phyloP scores from a whole-genome alignment of 2,888 invertebrate genomes.

The Schizaphis graminum region DNA sequence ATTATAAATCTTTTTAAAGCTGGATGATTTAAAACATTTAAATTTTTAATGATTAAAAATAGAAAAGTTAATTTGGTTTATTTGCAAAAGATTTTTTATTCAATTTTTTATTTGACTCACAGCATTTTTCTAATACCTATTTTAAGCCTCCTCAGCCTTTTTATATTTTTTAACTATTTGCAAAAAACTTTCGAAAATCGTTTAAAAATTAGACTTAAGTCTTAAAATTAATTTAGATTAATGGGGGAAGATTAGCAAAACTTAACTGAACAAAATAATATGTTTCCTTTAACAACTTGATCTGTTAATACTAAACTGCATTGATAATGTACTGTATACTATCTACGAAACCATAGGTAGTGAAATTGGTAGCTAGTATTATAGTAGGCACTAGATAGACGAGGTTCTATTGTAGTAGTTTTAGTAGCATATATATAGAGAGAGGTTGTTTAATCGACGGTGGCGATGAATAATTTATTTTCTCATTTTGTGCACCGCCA shows the following conservation, averaged over 20 bases:
- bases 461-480: conserved; percentile 19
- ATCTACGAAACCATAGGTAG: background rate
- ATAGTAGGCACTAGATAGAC: background rate
- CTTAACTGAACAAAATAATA: background rate
- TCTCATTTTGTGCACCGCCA: background rate
- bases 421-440: background rate
- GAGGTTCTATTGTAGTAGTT: background rate
- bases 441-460: conserved; percentile 6
- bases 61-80: background rate
- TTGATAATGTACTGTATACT: background rate
- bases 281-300: background rate
- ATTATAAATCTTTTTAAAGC: background rate
- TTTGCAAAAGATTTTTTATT: background rate
- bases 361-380: background rate
- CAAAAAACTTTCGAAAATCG: background rate
- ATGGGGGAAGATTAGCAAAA: background rate
- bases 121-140: background rate
- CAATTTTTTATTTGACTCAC: background rate
- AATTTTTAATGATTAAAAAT: background rate
- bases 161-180: background rate
- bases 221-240: background rate
- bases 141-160: background rate
- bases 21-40: background rate
- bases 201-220: background rate
- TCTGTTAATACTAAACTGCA: background rate